Percentiles rank a stretch among this genome's conserved stretches.
Evolutionary conservation across 2,888 invertebrate species (phyloP).

Genomic region (Ophion ellenae): DNA sequence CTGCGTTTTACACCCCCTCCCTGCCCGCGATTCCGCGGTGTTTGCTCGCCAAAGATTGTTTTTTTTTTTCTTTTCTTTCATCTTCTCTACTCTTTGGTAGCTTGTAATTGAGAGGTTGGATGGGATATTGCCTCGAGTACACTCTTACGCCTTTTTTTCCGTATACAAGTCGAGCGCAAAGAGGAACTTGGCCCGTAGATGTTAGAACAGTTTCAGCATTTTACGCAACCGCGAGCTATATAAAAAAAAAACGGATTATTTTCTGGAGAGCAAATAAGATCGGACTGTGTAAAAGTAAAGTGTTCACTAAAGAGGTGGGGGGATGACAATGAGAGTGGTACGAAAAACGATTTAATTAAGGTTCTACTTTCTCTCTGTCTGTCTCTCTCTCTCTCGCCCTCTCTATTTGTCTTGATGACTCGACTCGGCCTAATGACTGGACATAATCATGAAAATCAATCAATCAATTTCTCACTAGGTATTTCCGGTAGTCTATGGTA

Average conservation of each 20-base stretch:
- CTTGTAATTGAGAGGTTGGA: constrained; percentile 31
- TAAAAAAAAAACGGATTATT: neutral
- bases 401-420: no score
- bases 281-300: neutral
- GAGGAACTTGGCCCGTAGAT: neutral
- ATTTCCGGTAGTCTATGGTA: no score
- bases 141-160: neutral
- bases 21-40: neutral
- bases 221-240: neutral
- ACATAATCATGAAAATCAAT: no score
- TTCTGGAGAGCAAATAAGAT: neutral
- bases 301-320: no score
- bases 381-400: no score
- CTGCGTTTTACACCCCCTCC: constrained; percentile 76
- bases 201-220: neutral
- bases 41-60: constrained; percentile 13
- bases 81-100: neutral
- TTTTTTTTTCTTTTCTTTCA: constrained; percentile 8
- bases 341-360: no score
- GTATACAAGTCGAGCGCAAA: neutral
- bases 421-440: no score
- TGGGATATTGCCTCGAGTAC: neutral
- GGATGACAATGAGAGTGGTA: no score
- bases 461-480: no score
- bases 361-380: no score